Base-by-base conservation (phyloP, 2,888 invertebrate species). In the Nomada hirtipes region DNA sequence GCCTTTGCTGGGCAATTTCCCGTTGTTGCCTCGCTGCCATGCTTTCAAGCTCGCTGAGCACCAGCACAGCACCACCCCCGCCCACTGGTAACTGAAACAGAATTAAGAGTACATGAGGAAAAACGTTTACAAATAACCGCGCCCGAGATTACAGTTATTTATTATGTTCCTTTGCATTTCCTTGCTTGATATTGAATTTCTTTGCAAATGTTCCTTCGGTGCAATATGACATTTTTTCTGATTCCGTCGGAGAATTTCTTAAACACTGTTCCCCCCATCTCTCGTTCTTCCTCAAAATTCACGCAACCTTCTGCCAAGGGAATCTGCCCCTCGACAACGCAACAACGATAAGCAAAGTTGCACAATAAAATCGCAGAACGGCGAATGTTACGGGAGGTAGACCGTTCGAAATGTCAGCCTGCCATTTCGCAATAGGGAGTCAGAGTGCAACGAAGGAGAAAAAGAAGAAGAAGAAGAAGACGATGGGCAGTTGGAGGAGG, bases 21-120 rank as follows among this genome's bases (percentile, higher is more conserved):
- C 98, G 97, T 95, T 99, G 98, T 95, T 99, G 99, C 93, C 98
- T 96, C 94, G 98, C 96, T 94, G 99, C 99, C 98, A 99, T 98
- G 94, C 98, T 98, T 96, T 98, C 98, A 95, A 99, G 97, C 96
- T 99, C 98, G 94, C 97, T 97, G 96, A 98, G 96, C 94, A 97
- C 97, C 96, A 97, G 96, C 97, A 97, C 97, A 96, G 97, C 97
- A 95, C 97, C 97, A 96, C 97, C 97, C 96, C 93, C 94, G 91
- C 94, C 93, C 92, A 93, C 93, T 92, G 97, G 97, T 97, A 97
- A 96, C 97, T 97, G 95, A 88, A 96, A 96, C 81, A 89, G 76
- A 86, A 84, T 85, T 76, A 85, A 85, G 20, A 55, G 57, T 52
- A 63, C 79, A 15, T 80, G 61, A 68, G 72, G 18, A 42, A 68